phyloP scores from a whole-genome alignment of 2,113 vertebrate species.

The Typhlomys cinereus region DNA sequence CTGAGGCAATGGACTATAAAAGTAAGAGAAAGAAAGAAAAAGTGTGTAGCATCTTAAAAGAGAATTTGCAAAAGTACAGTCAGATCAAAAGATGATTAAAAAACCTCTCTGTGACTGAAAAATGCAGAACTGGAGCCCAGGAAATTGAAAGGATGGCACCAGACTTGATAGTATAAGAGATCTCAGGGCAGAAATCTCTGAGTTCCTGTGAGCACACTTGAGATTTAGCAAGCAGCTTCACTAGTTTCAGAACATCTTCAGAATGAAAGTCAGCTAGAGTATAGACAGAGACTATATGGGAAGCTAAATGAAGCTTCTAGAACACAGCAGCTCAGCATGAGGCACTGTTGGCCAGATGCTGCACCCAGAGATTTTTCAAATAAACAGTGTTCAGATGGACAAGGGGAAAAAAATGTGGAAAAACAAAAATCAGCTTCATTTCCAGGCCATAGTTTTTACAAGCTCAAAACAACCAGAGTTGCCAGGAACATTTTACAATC shows the following conservation, averaged over 20 bases:
- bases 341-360: neutral
- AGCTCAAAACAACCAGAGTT: neutral
- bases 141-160: slow-evolving; percentile 72
- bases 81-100: slow-evolving; percentile 74
- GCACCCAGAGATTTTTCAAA: slow-evolving; percentile 44
- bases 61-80: slow-evolving; percentile 64
- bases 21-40: neutral
- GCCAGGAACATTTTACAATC: neutral
- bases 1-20: neutral
- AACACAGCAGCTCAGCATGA: neutral
- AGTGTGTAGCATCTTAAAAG: slow-evolving; percentile 55
- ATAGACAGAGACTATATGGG: slow-evolving; percentile 28
- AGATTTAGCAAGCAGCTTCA: slow-evolving; percentile 67
- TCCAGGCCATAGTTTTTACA: neutral
- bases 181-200: slow-evolving; percentile 60
- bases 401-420: neutral
- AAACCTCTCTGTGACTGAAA: slow-evolving; percentile 72
- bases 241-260: slow-evolving; percentile 54
- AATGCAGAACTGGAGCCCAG: slow-evolving; percentile 74
- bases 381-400: neutral
- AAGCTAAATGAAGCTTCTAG: slow-evolving; percentile 60
- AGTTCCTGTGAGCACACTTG: slow-evolving; percentile 71
- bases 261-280: slow-evolving; percentile 8
- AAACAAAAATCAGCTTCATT: neutral
- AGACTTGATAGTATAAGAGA: slow-evolving; percentile 67